These are phyloP conservation scores for Litoditis marina DNA, from an alignment of 2,888 invertebrate species.

Conservation along the genomic window DNA sequence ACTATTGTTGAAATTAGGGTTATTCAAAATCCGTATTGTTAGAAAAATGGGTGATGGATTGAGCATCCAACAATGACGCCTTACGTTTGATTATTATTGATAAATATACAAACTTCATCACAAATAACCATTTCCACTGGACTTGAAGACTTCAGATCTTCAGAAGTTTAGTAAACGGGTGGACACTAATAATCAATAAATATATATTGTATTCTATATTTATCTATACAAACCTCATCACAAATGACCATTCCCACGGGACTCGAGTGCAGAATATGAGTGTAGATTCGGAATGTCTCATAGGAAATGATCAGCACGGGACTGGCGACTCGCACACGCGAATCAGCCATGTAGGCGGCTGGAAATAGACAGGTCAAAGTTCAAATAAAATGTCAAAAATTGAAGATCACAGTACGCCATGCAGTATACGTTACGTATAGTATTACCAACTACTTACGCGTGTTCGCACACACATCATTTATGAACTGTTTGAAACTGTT, in stretches of 20 bases:
- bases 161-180: neutral
- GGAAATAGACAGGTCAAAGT: constrained; percentile 17
- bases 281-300: constrained; percentile 93
- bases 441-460: too few relatives aligned
- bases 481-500: too few relatives aligned
- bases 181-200: constrained; percentile 6
- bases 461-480: too few relatives aligned
- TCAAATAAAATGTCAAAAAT: too few relatives aligned
- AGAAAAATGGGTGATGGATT: too few relatives aligned
- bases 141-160: constrained; percentile 67
- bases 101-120: constrained; percentile 79
- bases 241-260: constrained; percentile 95
- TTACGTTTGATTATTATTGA: too few relatives aligned
- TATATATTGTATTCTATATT: neutral
- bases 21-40: too few relatives aligned
- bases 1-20: neutral
- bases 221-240: constrained; percentile 79
- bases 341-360: constrained; percentile 75
- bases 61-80: too few relatives aligned
- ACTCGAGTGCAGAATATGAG: constrained; percentile 80
- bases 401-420: too few relatives aligned
- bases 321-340: constrained; percentile 73
- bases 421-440: too few relatives aligned
- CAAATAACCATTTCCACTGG: constrained; percentile 95
- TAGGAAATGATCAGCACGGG: constrained; percentile 97